Conservation (phyloP, 2,797 vertebrate genomes). For the Zenarchopterus dispar region DNA sequence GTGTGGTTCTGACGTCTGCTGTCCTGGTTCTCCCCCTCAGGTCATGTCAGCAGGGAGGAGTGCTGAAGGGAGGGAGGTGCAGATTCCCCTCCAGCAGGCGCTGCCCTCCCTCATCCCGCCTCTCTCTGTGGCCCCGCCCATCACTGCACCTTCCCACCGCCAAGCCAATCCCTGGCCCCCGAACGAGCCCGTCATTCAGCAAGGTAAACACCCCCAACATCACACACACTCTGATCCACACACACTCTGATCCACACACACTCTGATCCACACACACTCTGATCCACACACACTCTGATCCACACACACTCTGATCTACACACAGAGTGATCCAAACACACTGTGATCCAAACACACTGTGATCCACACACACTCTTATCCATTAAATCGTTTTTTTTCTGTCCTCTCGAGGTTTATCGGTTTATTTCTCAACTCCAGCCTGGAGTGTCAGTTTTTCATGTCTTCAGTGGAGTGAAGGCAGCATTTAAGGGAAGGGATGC, state of each 20-base stretch:
- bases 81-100: slow-evolving; percentile 87
- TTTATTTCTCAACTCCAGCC: too few relatives aligned
- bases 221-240: not conserved
- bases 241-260: too few relatives aligned
- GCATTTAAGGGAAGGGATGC: too few relatives aligned
- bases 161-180: slow-evolving; percentile 78
- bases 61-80: slow-evolving; percentile 86
- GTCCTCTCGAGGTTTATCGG: too few relatives aligned
- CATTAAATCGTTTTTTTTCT: too few relatives aligned
- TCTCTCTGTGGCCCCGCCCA: slow-evolving; percentile 76
- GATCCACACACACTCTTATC: too few relatives aligned
- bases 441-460: not conserved
- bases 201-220: slow-evolving; percentile 40
- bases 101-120: slow-evolving; percentile 81
- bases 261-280: too few relatives aligned
- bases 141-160: slow-evolving; percentile 57
- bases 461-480: too few relatives aligned
- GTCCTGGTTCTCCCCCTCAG: slow-evolving; percentile 49
- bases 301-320: too few relatives aligned
- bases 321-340: too few relatives aligned
- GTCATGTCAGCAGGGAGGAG: slow-evolving; percentile 93
- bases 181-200: slow-evolving; percentile 42
- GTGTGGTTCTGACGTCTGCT: not conserved
- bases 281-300: too few relatives aligned
- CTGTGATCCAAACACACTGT: too few relatives aligned